Evolutionary conservation across 1,140 invertebrate genomes (phyloP).

Genomic region (Melitaea cinxia): DNA sequence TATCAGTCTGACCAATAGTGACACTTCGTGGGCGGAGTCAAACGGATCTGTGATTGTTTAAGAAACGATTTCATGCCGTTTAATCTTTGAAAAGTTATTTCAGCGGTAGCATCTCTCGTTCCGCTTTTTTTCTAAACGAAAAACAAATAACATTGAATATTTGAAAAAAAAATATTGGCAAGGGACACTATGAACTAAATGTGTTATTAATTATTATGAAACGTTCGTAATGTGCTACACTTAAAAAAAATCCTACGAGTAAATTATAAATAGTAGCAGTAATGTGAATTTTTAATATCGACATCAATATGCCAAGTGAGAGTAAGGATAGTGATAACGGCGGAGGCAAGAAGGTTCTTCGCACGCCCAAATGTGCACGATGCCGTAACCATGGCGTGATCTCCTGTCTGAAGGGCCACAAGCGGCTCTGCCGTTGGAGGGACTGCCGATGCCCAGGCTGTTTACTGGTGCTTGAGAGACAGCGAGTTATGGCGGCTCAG

Average conservation of each 20-base stretch:
- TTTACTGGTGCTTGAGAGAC: constrained; percentile 92
- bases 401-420: constrained; percentile 93
- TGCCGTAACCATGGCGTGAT: constrained; percentile 95
- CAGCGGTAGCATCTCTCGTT: constrained; percentile 52
- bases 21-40: constrained; percentile 49
- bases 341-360: constrained; percentile 59
- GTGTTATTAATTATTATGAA: background rate
- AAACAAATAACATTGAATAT: background rate
- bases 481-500: constrained; percentile 95
- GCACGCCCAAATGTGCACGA: constrained; percentile 93
- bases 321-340: constrained; percentile 37
- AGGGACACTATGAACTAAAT: background rate
- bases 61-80: constrained; percentile 56
- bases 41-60: constrained; percentile 36
- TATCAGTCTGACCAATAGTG: constrained; percentile 49
- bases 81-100: constrained; percentile 67
- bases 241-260: background rate
- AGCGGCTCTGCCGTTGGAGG: constrained; percentile 89
- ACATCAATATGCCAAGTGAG: constrained; percentile 55
- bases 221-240: background rate
- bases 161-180: background rate
- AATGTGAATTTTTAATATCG: constrained; percentile 7
- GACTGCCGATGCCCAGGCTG: constrained; percentile 93
- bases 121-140: constrained; percentile 11
- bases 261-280: constrained; percentile 4